A percentile compares a stretch with the other conserved stretches of the same genome.
Evolutionary conservation across 2,113 vertebrate species (phyloP).

Genomic region (Eulemur rufifrons): DNA sequence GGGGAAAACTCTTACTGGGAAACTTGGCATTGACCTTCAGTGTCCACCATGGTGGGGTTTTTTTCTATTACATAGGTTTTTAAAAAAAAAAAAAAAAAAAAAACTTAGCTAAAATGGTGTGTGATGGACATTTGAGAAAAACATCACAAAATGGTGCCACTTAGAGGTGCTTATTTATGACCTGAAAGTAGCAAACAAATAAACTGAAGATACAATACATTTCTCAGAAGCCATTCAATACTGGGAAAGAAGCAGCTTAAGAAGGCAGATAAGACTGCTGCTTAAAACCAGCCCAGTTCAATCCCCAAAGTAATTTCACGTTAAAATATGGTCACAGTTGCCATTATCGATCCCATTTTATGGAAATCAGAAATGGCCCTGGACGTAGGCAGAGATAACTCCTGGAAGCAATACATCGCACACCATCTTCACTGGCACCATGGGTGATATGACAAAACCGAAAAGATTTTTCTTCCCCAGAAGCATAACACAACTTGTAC

Average conservation of each 20-base stretch:
- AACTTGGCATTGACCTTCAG: not conserved
- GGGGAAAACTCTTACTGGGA: not conserved
- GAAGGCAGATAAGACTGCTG: not conserved
- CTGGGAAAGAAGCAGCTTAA: not conserved
- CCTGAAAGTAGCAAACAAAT: not conserved
- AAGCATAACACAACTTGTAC: not conserved
- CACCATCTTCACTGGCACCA: fast-evolving
- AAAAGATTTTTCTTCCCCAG: not conserved
- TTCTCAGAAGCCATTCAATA: not conserved
- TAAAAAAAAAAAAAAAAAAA: not conserved
- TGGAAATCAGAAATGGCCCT: not conserved
- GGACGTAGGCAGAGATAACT: not conserved
- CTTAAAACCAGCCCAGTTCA: not conserved
- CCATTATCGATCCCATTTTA: not conserved
- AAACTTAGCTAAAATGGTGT: not conserved
- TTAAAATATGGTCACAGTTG: not conserved
- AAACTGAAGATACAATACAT: not conserved
- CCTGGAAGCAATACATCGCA: fast-evolving
- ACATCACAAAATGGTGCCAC: not conserved
- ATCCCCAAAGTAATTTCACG: not conserved
- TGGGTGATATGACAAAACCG: not conserved
- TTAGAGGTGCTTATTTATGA: not conserved
- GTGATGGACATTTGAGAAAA: not conserved
- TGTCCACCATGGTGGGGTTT: not conserved
- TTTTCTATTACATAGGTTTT: not conserved